These are phyloP conservation scores for Volucella zonaria DNA, from an alignment of 2,888 invertebrate species.

Conservation along the genomic window DNA sequence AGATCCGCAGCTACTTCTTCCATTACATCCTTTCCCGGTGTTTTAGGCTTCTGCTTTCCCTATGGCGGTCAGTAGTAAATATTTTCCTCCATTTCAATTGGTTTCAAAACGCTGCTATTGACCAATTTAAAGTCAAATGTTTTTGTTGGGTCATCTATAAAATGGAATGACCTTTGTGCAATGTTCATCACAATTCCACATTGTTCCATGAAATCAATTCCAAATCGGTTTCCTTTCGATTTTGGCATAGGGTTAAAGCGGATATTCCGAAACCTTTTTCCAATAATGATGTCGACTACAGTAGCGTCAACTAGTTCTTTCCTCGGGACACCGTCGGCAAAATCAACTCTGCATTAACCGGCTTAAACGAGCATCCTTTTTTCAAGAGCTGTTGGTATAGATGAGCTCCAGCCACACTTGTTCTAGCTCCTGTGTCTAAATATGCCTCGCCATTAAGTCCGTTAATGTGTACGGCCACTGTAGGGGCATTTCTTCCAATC, in stretches of 20 bases:
- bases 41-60: background rate
- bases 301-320: conserved; percentile 21
- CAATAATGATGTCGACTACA: conserved; percentile 22
- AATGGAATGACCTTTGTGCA: conserved; percentile 23
- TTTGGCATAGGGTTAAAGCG: conserved; percentile 15
- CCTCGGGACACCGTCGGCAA: conserved; percentile 18
- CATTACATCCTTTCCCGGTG: background rate
- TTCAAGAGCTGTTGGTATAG: conserved; percentile 2
- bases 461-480: conserved; percentile 31
- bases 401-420: conserved; percentile 35
- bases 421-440: conserved; percentile 35
- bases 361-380: background rate
- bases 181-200: conserved; percentile 13
- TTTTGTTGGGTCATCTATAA: conserved; percentile 7
- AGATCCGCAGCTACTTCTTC: conserved; percentile 20
- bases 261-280: conserved; percentile 19
- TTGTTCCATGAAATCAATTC: conserved; percentile 29
- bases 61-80: background rate
- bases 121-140: no score
- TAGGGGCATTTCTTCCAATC: conserved; percentile 24
- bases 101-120: background rate
- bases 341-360: conserved; percentile 7
- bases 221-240: conserved; percentile 10
- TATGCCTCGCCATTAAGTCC: conserved; percentile 60
- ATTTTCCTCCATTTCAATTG: background rate